Evolutionary conservation across 1,140 invertebrate genomes (phyloP), one percentile per base, ranked within the genome.

Genomic region (Pectinophora gossypiella): DNA sequence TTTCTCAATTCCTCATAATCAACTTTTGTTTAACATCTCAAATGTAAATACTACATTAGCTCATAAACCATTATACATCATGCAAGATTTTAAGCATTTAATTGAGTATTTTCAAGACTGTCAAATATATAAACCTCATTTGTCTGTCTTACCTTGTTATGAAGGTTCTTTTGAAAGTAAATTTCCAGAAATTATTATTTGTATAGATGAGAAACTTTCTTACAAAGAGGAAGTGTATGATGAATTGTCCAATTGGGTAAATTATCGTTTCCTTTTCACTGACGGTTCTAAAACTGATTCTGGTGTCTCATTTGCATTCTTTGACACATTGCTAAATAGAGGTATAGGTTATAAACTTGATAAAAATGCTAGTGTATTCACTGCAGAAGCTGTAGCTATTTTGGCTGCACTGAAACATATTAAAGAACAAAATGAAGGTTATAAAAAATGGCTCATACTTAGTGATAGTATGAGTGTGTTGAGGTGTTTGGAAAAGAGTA

Each of bases 81-180:
- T 9, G 19, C 10, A 20, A 7, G 44, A 13, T 46, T 7, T 46
- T 10, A 13, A 20, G 22, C 5, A 46, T 46, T 46, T 46, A 4
- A 22, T 27, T 5, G 22, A 9, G 3, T 7, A 21, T 3, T 12
- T 27, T 27, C 5, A 27, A 27, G 12, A 12, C 5, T 27, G 5
- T 27, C 5, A 27, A 5, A 27, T 27, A 5, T 12, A 27, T 27
- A 27, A 12, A 12, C 5, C 5, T 27, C 5, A 6, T 27, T 27
- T n/a, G n/a, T n/a, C n/a, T n/a, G n/a, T n/a, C 23, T 22, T 46
- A 13, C 44, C 44, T 46, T 46, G 44, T 23, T 46, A 46, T 22
- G 7, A 46, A 7, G 44, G 44, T 20, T 9, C 3, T 9, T 46
- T 12, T 22, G 2, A 21, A 13, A 46, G 44, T 23, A 46, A 23